phyloP scores from a whole-genome alignment of 2,797 vertebrate species.

The Crypturellus tataupa region DNA sequence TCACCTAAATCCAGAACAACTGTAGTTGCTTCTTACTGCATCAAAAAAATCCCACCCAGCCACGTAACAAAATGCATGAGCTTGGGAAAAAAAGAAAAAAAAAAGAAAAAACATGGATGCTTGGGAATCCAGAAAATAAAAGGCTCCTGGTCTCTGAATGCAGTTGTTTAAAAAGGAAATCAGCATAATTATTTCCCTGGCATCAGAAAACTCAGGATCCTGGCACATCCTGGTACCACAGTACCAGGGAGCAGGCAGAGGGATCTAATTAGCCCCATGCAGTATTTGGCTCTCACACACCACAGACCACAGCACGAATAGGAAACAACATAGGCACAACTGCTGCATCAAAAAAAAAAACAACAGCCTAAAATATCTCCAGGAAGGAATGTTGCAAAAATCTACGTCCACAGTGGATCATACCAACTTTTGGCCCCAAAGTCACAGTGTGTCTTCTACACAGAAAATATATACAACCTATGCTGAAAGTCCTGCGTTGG shows the following conservation, averaged over 20 bases:
- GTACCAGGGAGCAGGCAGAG: background rate
- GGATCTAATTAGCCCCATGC: background rate
- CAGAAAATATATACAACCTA: background rate
- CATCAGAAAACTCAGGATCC: background rate
- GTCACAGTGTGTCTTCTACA: background rate
- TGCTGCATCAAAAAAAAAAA: background rate
- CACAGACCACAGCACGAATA: background rate
- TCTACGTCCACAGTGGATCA: background rate
- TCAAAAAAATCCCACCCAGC: constrained; percentile 8
- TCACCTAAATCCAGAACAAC: constrained; percentile 12
- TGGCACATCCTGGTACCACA: background rate
- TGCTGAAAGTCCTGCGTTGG: background rate
- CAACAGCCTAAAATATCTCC: background rate
- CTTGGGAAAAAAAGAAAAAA: background rate
- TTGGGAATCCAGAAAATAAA: background rate
- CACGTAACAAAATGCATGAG: background rate
- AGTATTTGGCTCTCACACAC: background rate
- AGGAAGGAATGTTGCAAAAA: fast-evolving
- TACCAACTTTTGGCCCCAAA: background rate
- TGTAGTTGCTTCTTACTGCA: background rate
- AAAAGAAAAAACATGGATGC: background rate
- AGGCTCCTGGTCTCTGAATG: background rate
- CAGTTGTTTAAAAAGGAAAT: background rate
- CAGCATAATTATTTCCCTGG: background rate
- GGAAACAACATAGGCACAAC: background rate